phyloP scores from a whole-genome alignment of 2,888 invertebrate species.

The Ormyrus nitidulus region DNA sequence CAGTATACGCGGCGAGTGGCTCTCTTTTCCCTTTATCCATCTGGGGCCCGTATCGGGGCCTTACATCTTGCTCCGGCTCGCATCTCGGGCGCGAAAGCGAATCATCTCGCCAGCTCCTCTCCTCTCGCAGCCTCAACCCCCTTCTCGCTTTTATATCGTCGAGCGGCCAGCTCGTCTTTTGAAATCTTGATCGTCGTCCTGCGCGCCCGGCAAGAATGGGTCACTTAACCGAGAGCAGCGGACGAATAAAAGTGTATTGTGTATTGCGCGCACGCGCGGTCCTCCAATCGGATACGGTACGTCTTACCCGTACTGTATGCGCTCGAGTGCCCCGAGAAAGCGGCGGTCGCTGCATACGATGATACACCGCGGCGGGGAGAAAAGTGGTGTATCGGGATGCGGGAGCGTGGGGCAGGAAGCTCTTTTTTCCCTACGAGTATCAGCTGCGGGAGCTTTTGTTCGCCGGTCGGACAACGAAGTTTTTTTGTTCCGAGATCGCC shows the following conservation, averaged over 20 bases:
- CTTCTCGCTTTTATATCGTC: conserved; percentile 2
- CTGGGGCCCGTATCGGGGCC: conserved; percentile 12
- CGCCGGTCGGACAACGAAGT: too few relatives aligned
- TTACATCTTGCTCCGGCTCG: conserved; percentile 44
- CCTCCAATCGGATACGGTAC: conserved; percentile 5
- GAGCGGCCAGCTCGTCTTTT: conserved; percentile 21
- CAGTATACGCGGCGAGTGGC: conserved; percentile 9
- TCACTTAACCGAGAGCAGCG: conserved; percentile 42
- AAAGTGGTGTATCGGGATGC: too few relatives aligned
- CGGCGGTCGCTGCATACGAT: too few relatives aligned
- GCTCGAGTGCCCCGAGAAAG: too few relatives aligned
- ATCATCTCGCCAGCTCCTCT: conserved; percentile 44
- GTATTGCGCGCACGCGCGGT: neutral
- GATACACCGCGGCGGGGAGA: too few relatives aligned
- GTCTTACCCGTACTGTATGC: neutral
- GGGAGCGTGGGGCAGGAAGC: too few relatives aligned
- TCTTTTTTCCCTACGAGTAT: too few relatives aligned
- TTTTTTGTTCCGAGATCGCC: too few relatives aligned
- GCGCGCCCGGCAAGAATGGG: conserved; percentile 39
- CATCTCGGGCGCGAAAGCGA: conserved; percentile 28
- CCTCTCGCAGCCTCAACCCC: conserved; percentile 21
- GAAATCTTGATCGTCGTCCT: conserved; percentile 53
- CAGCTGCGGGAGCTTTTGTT: too few relatives aligned
- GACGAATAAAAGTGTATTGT: neutral
- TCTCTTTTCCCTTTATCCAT: conserved; percentile 6